phyloP scores from a whole-genome alignment of 2,888 invertebrate species.

The Tiphia femorata region DNA sequence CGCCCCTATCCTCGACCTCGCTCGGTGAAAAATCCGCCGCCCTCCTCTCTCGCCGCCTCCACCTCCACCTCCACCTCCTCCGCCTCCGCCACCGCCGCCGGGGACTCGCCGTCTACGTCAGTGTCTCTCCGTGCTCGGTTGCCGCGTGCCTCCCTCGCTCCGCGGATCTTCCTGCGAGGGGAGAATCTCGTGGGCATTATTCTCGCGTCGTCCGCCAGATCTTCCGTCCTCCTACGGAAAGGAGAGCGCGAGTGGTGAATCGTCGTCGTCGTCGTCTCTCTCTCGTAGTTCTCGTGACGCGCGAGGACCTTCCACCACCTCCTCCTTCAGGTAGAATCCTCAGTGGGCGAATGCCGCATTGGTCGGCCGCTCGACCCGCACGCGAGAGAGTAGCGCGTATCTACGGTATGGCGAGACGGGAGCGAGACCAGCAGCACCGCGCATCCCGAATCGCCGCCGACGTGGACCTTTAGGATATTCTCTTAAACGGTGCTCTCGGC shows the following conservation, averaged over 20 bases:
- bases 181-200: neutral
- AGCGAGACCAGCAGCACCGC: no score
- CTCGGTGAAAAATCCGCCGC: neutral
- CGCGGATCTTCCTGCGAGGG: neutral
- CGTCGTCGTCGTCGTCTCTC: neutral
- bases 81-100: constrained; percentile 10
- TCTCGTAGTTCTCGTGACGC: neutral
- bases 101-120: constrained; percentile 2
- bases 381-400: constrained; percentile 9
- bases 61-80: constrained; percentile 1
- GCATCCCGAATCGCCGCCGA: no score
- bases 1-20: neutral
- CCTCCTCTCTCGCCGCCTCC: neutral
- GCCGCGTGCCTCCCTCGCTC: neutral
- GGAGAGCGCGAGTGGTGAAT: neutral
- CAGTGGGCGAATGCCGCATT: constrained; percentile 57
- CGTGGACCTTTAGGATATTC: no score
- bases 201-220: neutral
- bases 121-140: neutral
- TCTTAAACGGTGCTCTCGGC: neutral
- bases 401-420: no score
- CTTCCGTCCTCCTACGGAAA: no score
- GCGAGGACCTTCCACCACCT: neutral
- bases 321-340: neutral
- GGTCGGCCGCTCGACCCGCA: constrained; percentile 44